Evolutionary conservation across 2,888 invertebrate genomes (phyloP), one percentile per base, ranked within the genome.

Genomic region (Cephus rjabovi): DNA sequence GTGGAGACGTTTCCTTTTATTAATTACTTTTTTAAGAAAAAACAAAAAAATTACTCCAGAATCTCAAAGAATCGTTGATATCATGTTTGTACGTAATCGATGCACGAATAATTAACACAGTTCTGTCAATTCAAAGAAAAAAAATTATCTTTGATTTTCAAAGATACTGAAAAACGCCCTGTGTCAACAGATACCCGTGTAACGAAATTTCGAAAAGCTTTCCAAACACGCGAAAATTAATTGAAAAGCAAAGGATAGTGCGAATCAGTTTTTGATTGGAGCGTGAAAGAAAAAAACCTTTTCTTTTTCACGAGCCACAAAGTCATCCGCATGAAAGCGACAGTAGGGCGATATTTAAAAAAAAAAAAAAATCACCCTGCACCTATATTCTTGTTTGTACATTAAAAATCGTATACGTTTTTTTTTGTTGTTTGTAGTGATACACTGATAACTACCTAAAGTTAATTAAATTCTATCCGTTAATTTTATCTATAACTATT

Each of bases 351-450:
- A 56, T 6, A 15, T 56, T 56, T 56, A 56, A 34, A 9, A 71
- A 71, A 71, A 71, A 71, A 30, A 71, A 71, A 70, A 70, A n/a
- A 15, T 71, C 71, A 71, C 71, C 33, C 71, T 71, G 71, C 71
- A 34, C 71, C 71, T 71, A 71, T 78, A 79, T 77, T 83, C 79
- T 81, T 86, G 71, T 91, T 91, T 91, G 91, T 91, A 91, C 91
- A 91, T 91, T 89, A 89, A 90, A 91, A 91, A 90, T 91, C 91
- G 91, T 91, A 91, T 91, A 91, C 91, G 85, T 89, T 56, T 56
- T 40, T 40, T 23, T 56, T 56, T 15, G 37, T 56, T 23, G 12
- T 23, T 91, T 85, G 88, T 90, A 88, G 86, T 90, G 86, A 88
- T 91, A 91, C 91, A 91, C 87, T 87, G 89, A 91, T 86, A 89